phyloP scores from a whole-genome alignment of 1,140 invertebrate species.

The Vollenhovia emeryi region DNA sequence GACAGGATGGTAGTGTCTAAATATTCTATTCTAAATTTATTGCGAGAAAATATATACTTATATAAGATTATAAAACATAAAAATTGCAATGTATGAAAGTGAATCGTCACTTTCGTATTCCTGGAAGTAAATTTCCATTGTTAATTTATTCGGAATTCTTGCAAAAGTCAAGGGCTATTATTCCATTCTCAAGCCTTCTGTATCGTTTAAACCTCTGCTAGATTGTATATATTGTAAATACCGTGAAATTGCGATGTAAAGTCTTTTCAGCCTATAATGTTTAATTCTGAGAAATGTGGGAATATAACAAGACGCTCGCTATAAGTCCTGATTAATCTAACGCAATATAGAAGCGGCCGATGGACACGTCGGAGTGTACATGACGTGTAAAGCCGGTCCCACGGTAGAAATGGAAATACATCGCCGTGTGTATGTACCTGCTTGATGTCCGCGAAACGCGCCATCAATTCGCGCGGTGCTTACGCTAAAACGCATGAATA shows the following conservation, averaged over 20 bases:
- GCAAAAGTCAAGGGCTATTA: background rate
- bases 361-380: background rate
- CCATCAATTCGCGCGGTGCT: conserved; percentile 14
- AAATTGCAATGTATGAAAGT: background rate
- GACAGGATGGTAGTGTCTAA: too few relatives aligned
- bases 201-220: background rate
- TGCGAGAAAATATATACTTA: background rate
- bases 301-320: background rate
- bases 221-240: background rate
- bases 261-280: background rate
- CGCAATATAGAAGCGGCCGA: background rate
- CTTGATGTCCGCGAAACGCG: background rate
- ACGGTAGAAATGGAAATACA: conserved; percentile 11
- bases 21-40: too few relatives aligned
- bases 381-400: background rate
- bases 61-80: background rate
- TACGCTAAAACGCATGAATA: conserved; percentile 33
- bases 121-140: background rate
- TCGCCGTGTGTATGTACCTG: background rate
- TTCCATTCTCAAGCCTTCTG: background rate
- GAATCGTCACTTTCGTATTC: background rate
- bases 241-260: background rate
- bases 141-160: background rate
- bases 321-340: conserved; percentile 27
- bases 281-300: background rate